Evolutionary conservation across 2,113 vertebrate genomes (phyloP), one percentile per base, ranked within the genome.

Genomic region (Lepus timidus): DNA sequence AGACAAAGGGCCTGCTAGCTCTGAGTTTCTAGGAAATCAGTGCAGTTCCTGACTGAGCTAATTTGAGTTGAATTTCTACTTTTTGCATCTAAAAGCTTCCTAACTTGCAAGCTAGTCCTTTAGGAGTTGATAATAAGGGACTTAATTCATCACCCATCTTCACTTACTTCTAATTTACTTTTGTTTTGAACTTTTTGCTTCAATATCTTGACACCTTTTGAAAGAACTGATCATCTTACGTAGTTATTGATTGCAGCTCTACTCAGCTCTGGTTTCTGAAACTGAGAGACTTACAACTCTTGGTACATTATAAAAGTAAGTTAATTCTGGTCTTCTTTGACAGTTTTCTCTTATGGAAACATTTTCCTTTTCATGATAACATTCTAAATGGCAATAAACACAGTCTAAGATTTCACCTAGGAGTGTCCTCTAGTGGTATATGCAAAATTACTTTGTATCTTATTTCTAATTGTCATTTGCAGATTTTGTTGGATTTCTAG

Each of bases 361-460:
- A 75, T 52, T 86, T 86, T 61, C 14, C 23, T 62, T 85, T 87
- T 52, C 29, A 36, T 87, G 36, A 51, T 39, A 14, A n/a, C 31
- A 44, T n/a, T 79, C 62, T 80, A 83, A 88, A 0, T 84, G 51
- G 0, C n/a, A 78, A 20, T 36, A 8, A 79, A 17, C 8, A 85
- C 1, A 68, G 4, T n/a, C 0, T 4, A 74, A 29, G 25, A 71
- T 9, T 55, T 95, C 6, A 80, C 19, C 75, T 65, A 67, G 12
- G 6, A 67, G 5, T 83, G 4, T 33, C 16, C 23, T 83, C 8
- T 79, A 29, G 39, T 25, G 11, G 44, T 70, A 23, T n/a, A 55
- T 73, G 82, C 44, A 90, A 81, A 67, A 86, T 2, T 67, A 67
- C 52, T 90, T 90, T n/a, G 31, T 70, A 75, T 87, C 51, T 87